Evolutionary conservation across 2,113 vertebrate genomes (phyloP).

Genomic region (Siniperca chuatsi): DNA sequence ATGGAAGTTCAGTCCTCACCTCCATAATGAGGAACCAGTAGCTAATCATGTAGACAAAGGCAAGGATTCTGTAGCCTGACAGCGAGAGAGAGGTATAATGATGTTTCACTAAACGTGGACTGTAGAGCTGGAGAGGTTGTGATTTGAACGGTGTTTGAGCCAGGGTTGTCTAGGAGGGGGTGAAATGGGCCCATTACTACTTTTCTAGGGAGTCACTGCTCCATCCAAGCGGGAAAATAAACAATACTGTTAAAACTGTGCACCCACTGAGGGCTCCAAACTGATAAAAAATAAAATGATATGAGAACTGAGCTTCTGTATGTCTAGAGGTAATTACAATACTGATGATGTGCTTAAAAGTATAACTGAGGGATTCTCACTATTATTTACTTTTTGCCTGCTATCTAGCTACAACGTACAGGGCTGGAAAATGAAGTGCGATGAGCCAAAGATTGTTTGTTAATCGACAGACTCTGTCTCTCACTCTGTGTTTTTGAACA

Average conservation of each 20-base stretch:
- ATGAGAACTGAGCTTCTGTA: too few species aligned
- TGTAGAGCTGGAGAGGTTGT: constrained; percentile 18
- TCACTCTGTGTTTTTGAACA: too few species aligned
- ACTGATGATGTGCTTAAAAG: too few species aligned
- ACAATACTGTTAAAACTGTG: not conserved
- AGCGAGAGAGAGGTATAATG: constrained; percentile 39
- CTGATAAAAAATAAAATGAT: not conserved
- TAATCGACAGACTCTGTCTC: too few species aligned
- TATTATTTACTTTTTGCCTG: too few species aligned
- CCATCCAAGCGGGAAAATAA: not conserved
- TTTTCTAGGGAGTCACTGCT: not conserved
- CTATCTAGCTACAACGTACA: too few species aligned
- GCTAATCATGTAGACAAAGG: constrained; percentile 69
- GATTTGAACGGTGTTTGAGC: constrained; percentile 25
- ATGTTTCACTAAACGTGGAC: constrained; percentile 57
- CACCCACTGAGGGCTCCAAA: not conserved
- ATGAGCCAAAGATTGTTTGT: too few species aligned
- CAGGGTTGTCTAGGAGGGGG: not conserved
- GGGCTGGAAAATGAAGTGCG: too few species aligned
- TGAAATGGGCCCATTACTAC: constrained; percentile 23
- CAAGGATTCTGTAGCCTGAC: constrained; percentile 43
- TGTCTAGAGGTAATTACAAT: too few species aligned
- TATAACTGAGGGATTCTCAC: too few species aligned
- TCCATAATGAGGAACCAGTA: constrained; percentile 58
- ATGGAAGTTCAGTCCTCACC: constrained; percentile 62